Evolutionary conservation across 2,888 invertebrate genomes (phyloP).

Genomic region (Tetragonula carbonaria): DNA sequence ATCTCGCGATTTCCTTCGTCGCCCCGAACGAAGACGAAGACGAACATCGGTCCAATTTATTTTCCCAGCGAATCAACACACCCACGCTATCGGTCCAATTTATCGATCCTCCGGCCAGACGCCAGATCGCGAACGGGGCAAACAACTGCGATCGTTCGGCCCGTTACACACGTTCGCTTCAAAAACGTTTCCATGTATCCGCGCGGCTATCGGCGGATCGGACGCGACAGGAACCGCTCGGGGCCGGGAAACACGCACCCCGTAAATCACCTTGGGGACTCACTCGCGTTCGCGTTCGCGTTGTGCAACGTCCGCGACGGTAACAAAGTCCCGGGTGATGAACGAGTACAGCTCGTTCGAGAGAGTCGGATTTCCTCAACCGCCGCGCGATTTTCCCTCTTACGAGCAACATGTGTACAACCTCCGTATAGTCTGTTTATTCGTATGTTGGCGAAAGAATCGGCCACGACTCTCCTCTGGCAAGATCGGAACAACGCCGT

Average conservation of each 20-base stretch:
- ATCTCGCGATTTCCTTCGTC: no score
- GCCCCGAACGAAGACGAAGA: not conserved
- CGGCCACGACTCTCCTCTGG: not conserved
- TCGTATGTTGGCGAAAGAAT: not conserved
- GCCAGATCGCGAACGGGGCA: not conserved
- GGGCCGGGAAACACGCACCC: slow-evolving; percentile 45
- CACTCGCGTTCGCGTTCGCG: slow-evolving; percentile 11
- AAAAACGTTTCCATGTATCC: slow-evolving; percentile 19
- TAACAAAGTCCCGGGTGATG: slow-evolving; percentile 52
- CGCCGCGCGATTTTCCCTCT: slow-evolving; percentile 57
- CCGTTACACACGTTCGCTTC: not conserved
- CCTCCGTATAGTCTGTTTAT: not conserved
- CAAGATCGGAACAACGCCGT: not conserved
- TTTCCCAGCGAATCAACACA: not conserved
- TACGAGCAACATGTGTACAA: not conserved
- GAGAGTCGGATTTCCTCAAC: slow-evolving; percentile 46
- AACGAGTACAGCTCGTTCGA: slow-evolving; percentile 40
- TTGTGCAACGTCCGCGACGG: slow-evolving; percentile 42
- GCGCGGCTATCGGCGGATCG: slow-evolving; percentile 7
- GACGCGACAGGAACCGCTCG: slow-evolving; percentile 18
- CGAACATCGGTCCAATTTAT: not conserved
- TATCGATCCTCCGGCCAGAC: not conserved
- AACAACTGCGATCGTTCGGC: not conserved
- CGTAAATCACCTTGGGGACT: slow-evolving; percentile 39
- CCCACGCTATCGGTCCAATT: slow-evolving; percentile 10